Evolutionary conservation across 2,797 vertebrate genomes (phyloP), one percentile per base, ranked within the genome.

Genomic region (Amphiprion clarkii): DNA sequence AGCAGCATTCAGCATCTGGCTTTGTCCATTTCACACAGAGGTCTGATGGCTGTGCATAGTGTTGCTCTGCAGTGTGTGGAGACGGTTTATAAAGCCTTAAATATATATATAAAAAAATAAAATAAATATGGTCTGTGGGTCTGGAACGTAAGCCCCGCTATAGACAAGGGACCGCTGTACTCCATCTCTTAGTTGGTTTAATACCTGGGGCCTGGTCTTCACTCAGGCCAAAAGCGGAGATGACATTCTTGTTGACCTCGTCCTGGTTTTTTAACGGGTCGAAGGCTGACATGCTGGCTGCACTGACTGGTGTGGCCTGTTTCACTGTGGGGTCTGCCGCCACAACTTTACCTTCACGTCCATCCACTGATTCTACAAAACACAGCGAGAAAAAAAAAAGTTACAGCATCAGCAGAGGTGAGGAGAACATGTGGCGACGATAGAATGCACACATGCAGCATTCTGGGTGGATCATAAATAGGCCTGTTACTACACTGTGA

Each of bases 191-290:
- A 9, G 7, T 6, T 19, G 5, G 6, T 19, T 19, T 19, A 57
- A 10, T 31, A 99, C 98, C 98, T 92, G 96, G 93, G 82, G 95
- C 95, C 87, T 97, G 97, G 91, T 99, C 98, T 89, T 99, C 98
- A 56, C 96, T 96, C 90, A 99, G 91, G 75, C 98, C 98, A 82
- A 99, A 99, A 0, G 98, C 96, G 49, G 98, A 99, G 94, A 99
- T 99, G 84, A 99, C 97, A 87, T 99, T 99, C 96, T 99, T 99
- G 95, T 89, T 99, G 94, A 99, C 96, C 91, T 99, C 98, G 74
- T 99, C 98, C 94, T 99, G 98, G 94, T 98, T 99, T 94, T 99
- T 99, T 70, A 99, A 92, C 0, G 98, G 98, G 94, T 99, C 98
- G 77, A 99, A 99, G 56, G 98, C 98, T 65, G 97, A 99, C 98